Evolutionary conservation across 1,140 invertebrate species (phyloP).

Genomic region (Grapholita molesta): DNA sequence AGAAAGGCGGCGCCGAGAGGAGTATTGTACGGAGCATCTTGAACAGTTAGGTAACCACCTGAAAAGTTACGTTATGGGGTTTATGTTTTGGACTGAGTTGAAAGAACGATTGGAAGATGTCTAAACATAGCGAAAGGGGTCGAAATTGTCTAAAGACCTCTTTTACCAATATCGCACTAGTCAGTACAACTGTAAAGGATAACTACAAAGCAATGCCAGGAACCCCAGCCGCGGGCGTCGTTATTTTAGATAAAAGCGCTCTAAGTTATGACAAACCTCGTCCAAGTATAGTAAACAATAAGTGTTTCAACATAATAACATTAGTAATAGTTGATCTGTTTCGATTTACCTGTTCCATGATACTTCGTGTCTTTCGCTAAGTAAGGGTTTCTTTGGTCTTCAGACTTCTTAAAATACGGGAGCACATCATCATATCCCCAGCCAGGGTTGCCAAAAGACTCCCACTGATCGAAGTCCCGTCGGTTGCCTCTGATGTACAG

Average conservation of each 20-base stretch:
- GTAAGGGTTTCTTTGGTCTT: constrained; percentile 91
- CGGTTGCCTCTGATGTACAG: constrained; percentile 95
- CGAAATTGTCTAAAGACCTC: too few species aligned
- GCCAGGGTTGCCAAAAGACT: constrained; percentile 89
- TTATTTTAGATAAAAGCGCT: too few species aligned
- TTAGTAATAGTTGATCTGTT: too few species aligned
- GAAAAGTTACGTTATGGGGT: constrained; percentile 38
- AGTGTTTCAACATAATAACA: too few species aligned
- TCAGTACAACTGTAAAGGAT: too few species aligned
- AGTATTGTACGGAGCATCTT: constrained; percentile 89
- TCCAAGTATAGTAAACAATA: too few species aligned
- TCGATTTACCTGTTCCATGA: constrained; percentile 83
- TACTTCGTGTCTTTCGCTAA: constrained; percentile 84
- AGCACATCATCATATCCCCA: constrained; percentile 94
- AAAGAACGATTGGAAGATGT: too few species aligned
- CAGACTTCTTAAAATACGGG: constrained; percentile 92
- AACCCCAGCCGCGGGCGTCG: too few species aligned
- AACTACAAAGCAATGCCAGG: too few species aligned
- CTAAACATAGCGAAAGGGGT: too few species aligned
- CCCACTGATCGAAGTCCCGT: constrained; percentile 95
- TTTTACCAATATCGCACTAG: too few species aligned
- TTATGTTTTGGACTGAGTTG: constrained; percentile 1
- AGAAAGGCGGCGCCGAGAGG: constrained; percentile 89
- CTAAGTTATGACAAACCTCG: too few species aligned
- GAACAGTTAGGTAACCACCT: constrained; percentile 90